Evolutionary conservation across 2,113 vertebrate genomes (phyloP).

Genomic region (Otocyon megalotis): DNA sequence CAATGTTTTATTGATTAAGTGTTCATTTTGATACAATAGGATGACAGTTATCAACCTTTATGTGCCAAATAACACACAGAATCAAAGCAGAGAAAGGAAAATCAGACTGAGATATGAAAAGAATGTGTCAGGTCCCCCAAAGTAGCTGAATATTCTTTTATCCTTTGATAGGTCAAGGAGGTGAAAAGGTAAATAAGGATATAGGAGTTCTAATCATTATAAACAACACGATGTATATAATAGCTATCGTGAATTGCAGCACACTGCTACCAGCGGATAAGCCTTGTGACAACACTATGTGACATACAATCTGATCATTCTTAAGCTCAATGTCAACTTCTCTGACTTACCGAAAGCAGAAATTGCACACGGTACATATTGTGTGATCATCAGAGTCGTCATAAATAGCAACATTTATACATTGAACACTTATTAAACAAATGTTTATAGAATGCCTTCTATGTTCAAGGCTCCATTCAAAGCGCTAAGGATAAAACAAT

Average conservation of each 20-base stretch:
- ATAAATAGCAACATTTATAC: too few species aligned
- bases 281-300: rapidly evolving
- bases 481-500: neutral
- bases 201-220: rapidly evolving
- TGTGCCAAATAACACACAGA: neutral
- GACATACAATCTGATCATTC: neutral
- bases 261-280: rapidly evolving
- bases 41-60: neutral
- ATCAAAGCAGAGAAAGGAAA: neutral
- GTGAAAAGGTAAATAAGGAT: neutral
- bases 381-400: too few species aligned
- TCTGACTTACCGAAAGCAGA: neutral
- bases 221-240: rapidly evolving
- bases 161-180: neutral
- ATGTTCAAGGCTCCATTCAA: neutral
- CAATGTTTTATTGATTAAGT: neutral
- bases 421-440: neutral
- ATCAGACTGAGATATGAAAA: neutral
- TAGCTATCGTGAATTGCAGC: rapidly evolving
- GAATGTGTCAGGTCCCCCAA: rapidly evolving
- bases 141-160: neutral
- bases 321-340: neutral
- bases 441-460: rapidly evolving
- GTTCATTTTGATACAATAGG: neutral
- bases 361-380: rapidly evolving